These are phyloP conservation scores for Manacus vitellinus DNA, from an alignment of 2,113 vertebrate genomes.

Conservation along the genomic window DNA sequence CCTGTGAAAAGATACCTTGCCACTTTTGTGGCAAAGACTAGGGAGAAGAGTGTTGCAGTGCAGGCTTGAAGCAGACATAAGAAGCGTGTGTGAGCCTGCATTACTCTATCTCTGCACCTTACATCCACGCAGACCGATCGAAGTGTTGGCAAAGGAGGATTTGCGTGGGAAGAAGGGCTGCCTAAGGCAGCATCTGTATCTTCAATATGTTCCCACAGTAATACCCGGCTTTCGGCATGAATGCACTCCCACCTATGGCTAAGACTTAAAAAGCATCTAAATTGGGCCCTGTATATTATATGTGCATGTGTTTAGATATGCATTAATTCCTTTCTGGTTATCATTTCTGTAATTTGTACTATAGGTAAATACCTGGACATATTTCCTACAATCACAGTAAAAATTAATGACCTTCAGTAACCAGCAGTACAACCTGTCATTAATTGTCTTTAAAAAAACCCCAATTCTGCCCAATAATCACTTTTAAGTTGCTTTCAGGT, in stretches of 20 bases:
- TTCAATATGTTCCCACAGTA: conserved; percentile 26
- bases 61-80: background rate
- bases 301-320: background rate
- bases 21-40: background rate
- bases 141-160: conserved; percentile 38
- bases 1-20: background rate
- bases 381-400: background rate
- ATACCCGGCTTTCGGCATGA: background rate
- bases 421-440: background rate
- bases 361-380: background rate
- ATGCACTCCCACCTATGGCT: conserved; percentile 10
- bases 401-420: background rate
- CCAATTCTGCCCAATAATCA: background rate
- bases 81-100: conserved; percentile 1
- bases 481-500: background rate
- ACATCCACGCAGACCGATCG: conserved; percentile 5
- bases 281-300: background rate
- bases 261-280: background rate
- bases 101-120: background rate
- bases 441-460: background rate
- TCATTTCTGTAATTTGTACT: background rate
- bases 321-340: background rate
- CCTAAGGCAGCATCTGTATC: conserved; percentile 54
- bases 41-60: background rate
- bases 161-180: conserved; percentile 25